Evolutionary conservation across 2,113 vertebrate species (phyloP).

Genomic region (Zosterops borbonicus): DNA sequence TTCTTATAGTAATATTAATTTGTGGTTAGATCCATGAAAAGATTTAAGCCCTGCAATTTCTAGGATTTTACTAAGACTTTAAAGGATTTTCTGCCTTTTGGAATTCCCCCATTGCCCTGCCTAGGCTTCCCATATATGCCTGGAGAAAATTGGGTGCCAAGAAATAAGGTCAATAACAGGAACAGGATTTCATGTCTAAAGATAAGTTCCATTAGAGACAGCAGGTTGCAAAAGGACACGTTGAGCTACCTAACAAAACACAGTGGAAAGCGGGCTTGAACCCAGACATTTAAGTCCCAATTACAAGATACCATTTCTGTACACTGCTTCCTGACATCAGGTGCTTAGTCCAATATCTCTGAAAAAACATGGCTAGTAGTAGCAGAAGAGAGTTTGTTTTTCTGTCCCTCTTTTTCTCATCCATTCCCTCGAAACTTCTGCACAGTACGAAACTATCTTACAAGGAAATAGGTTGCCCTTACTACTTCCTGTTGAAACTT

Average conservation of each 20-base stretch:
- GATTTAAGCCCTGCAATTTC: not conserved
- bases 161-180: not conserved
- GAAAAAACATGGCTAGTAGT: not conserved
- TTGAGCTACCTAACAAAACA: not conserved
- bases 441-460: not conserved
- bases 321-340: not conserved
- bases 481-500: not conserved
- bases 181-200: not conserved
- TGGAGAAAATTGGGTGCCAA: not conserved
- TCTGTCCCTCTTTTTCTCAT: not conserved
- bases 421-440: not conserved
- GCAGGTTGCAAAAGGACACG: not conserved
- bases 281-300: not conserved
- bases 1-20: not conserved
- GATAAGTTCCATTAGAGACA: not conserved
- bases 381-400: not conserved
- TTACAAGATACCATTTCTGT: not conserved
- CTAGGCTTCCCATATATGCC: not conserved
- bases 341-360: not conserved
- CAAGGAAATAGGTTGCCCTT: not conserved
- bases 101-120: not conserved
- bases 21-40: not conserved
- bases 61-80: not conserved
- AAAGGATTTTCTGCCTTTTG: not conserved
- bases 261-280: not conserved